Evolutionary conservation across 92 coral and sea anemone genomes (phyloP).

Genomic region (Porites cylindrica): DNA sequence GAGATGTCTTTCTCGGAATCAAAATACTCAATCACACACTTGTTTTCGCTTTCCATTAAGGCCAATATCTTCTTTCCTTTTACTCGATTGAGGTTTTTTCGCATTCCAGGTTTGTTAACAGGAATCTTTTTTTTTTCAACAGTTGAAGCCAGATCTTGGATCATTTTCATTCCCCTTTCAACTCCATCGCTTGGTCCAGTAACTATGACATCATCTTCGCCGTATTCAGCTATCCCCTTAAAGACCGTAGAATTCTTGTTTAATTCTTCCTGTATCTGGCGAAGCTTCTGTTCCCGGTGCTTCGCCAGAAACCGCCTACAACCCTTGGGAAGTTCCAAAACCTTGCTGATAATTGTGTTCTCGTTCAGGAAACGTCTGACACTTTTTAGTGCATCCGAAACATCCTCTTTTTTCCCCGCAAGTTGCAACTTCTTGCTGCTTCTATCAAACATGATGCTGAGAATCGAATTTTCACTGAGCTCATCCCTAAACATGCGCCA

Average conservation of each 20-base stretch:
- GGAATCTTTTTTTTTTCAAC: conserved; percentile 24
- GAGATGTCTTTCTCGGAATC: not conserved
- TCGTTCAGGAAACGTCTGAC: conserved; percentile 64
- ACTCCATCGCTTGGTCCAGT: conserved; percentile 80
- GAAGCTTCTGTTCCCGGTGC: conserved; percentile 46
- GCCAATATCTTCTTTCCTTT: conserved; percentile 40
- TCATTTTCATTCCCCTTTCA: conserved; percentile 10
- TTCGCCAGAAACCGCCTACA: conserved; percentile 49
- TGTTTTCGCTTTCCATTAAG: conserved; percentile 37
- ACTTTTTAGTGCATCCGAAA: conserved; percentile 15
- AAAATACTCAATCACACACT: conserved; percentile 55
- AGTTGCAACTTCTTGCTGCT: conserved; percentile 54
- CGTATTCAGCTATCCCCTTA: conserved; percentile 24
- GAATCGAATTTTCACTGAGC: conserved; percentile 6
- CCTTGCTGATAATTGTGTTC: conserved; percentile 70
- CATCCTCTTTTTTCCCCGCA: conserved; percentile 65
- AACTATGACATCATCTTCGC: conserved; percentile 30
- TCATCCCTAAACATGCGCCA: conserved; percentile 55
- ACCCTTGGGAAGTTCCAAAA: conserved; percentile 45
- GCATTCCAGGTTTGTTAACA: conserved; percentile 79
- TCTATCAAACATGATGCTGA: conserved; percentile 29
- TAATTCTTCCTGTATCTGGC: conserved; percentile 34
- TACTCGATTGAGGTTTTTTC: conserved; percentile 38
- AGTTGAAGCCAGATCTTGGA: conserved; percentile 32
- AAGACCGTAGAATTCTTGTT: conserved; percentile 50